Conservation (phyloP, 2,113 vertebrate species). For the Petrocephalus zakoni region DNA sequence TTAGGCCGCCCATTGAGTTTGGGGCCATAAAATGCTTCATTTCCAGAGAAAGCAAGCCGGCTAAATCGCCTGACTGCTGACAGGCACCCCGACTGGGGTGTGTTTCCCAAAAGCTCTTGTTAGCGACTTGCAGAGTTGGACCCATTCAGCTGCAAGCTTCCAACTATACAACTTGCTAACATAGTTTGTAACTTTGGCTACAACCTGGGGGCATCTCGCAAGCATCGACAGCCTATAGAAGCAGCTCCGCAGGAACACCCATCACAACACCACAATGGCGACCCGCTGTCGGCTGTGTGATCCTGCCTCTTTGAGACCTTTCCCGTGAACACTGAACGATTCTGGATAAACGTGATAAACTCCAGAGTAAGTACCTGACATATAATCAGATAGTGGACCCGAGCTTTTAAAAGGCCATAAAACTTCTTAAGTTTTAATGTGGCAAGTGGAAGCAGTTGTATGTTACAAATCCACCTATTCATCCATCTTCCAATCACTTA, state of each 20-base stretch:
- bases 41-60: not conserved
- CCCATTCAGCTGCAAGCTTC: no score
- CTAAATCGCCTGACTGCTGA: not conserved
- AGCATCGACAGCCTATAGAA: not conserved
- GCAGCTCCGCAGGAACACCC: not conserved
- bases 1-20: not conserved
- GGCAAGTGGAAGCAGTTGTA: slow-evolving; percentile 64
- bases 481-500: slow-evolving; percentile 29
- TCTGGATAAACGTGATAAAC: not conserved
- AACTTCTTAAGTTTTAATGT: slow-evolving; percentile 16
- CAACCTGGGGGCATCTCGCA: not conserved
- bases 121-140: no score
- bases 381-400: not conserved
- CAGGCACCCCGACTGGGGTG: not conserved
- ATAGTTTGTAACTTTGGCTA: not conserved
- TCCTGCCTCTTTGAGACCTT: not conserved
- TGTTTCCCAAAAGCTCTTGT: no score
- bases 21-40: not conserved
- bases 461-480: slow-evolving; percentile 52
- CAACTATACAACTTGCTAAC: no score
- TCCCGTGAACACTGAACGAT: not conserved
- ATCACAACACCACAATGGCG: no score
- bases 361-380: not conserved
- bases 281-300: not conserved
- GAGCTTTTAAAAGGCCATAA: slow-evolving; percentile 1